phyloP scores from a whole-genome alignment of 2,797 vertebrate genomes.

The Oophaga sylvatica region DNA sequence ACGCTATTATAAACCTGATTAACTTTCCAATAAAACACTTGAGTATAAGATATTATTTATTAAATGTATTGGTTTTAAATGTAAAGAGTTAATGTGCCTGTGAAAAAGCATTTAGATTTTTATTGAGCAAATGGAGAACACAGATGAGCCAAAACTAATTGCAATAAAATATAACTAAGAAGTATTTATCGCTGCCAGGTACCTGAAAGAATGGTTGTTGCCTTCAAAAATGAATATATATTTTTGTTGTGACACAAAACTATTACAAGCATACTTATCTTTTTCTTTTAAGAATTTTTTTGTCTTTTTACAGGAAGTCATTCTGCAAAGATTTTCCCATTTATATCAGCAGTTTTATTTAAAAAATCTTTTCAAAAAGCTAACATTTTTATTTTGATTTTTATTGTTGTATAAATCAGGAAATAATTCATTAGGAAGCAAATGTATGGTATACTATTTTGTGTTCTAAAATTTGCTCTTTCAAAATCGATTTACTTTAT shows the following conservation, averaged over 20 bases:
- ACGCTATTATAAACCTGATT: constrained; percentile 56
- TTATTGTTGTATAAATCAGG: background rate
- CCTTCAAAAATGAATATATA: background rate
- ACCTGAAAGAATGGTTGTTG: background rate
- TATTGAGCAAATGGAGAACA: constrained; percentile 53
- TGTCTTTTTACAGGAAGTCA: background rate
- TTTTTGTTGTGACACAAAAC: background rate
- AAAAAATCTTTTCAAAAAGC: background rate
- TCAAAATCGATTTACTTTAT: background rate
- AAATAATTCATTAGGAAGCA: background rate
- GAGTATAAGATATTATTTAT: constrained; percentile 53
- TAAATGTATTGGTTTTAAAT: constrained; percentile 54
- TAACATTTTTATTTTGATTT: background rate
- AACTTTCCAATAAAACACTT: constrained; percentile 57
- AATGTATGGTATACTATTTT: background rate
- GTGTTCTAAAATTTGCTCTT: background rate
- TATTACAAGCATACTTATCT: background rate
- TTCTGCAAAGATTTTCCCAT: background rate
- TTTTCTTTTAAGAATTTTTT: background rate
- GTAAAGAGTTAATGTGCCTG: constrained; percentile 60
- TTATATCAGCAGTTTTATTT: background rate
- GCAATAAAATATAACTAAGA: constrained; percentile 42
- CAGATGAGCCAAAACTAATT: constrained; percentile 58
- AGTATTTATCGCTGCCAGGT: constrained; percentile 19
- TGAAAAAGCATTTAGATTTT: constrained; percentile 52